Conservation (phyloP, 2,113 vertebrate species). For the Hydropotes inermis region DNA sequence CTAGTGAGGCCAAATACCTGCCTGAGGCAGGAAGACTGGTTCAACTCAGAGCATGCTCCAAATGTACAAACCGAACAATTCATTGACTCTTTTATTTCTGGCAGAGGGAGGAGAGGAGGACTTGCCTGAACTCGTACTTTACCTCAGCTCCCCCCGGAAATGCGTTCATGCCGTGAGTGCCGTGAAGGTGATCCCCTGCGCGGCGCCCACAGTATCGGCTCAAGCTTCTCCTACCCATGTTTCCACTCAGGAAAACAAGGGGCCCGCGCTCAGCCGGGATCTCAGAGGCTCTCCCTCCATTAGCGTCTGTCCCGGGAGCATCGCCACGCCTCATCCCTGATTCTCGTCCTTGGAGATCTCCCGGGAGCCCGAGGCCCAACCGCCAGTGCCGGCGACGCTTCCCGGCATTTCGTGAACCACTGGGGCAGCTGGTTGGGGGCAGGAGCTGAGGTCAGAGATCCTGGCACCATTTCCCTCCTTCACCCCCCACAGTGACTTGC, state of each 20-base stretch:
- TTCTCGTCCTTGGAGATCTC: too few relatives aligned
- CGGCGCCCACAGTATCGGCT: neutral
- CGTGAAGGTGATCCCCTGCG: neutral
- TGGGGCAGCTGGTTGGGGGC: too few relatives aligned
- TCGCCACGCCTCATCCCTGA: too few relatives aligned
- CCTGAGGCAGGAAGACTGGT: fast-evolving
- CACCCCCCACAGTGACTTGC: too few relatives aligned
- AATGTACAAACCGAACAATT: neutral
- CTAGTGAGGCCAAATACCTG: neutral
- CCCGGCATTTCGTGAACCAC: too few relatives aligned
- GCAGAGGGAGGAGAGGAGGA: neutral
- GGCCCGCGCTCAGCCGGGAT: neutral
- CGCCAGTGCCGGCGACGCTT: too few relatives aligned
- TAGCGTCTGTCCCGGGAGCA: fast-evolving
- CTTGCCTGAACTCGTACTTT: neutral
- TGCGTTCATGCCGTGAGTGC: neutral
- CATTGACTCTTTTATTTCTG: neutral
- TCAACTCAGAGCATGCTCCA: neutral
- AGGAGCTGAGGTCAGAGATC: too few relatives aligned
- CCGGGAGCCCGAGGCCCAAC: too few relatives aligned
- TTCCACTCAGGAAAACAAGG: neutral
- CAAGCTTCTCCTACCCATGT: too few relatives aligned
- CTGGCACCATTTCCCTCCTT: too few relatives aligned
- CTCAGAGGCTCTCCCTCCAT: neutral
- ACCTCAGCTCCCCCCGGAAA: neutral